Evolutionary conservation across 2,888 invertebrate genomes (phyloP), one percentile per base, ranked within the genome.

Genomic region (Heliconius ismenius): DNA sequence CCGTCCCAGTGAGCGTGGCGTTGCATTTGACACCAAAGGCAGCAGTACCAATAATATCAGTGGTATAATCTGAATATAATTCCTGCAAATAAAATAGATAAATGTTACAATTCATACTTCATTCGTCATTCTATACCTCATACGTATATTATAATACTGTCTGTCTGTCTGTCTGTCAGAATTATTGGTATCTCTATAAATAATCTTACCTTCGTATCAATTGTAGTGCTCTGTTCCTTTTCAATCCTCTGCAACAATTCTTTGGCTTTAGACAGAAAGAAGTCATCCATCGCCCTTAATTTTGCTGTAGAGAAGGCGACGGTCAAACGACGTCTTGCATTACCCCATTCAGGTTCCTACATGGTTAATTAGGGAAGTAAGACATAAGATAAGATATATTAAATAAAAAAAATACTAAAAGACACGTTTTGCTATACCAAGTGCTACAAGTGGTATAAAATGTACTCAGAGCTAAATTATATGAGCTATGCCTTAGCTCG

Each of bases 261-360:
- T 1, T 80, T 76, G 0, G 83, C 70, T 58, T 90, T 90, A 0
- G 7, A 75, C 0, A 75, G 39, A 18, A 84, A 77, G 0, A 85
- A 76, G 6, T 67, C 70, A 18, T 86, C 81, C 1, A 87, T 78
- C 4, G 81, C 81, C 49, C 82, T 83, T 0, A 89, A 81, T 64
- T 86, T 89, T 3, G 88, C 81, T 21, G 86, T 83, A 1, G 89
- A 87, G 73, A 89, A 89, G 4, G 85, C 79, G 0, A 82, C 10
- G 0, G 86, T 74, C 6, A 77, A 32, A 15, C 74, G 74, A 4
- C 82, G 82, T 39, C 90, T 81, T 15, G 88, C 24, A 6, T 81
- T 82, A 0, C 85, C 81, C 89, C 89, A 89, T 0, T 80, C 54
- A 0, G 89, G 89, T 76, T 89, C 88, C 88, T 89, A 36, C 18